Evolutionary conservation across 2,113 vertebrate genomes (phyloP).

Genomic region (Etia nguti): DNA sequence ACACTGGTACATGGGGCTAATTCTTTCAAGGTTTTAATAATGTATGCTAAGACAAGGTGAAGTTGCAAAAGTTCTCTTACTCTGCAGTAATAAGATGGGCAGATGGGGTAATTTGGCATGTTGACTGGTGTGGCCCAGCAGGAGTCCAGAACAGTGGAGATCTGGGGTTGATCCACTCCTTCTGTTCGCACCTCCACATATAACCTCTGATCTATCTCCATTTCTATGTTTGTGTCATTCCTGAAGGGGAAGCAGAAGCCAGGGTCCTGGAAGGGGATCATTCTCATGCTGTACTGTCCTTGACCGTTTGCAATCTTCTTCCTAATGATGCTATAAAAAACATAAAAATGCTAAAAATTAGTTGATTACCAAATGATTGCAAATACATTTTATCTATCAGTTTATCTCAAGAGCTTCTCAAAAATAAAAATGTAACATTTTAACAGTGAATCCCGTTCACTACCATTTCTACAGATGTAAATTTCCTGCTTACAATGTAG

Average conservation of each 20-base stretch:
- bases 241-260: constrained; percentile 33
- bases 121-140: constrained; percentile 68
- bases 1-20: no score
- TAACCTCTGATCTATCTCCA: constrained; percentile 40
- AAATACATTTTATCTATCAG: no score
- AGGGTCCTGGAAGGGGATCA: constrained; percentile 54
- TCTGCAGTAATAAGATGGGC: constrained; percentile 52
- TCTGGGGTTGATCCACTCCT: constrained; percentile 49
- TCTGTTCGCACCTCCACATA: constrained; percentile 53
- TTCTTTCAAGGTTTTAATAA: neutral
- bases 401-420: no score
- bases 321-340: constrained; percentile 33
- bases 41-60: neutral
- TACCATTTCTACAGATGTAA: no score
- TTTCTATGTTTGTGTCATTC: neutral
- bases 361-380: neutral
- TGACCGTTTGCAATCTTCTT: constrained; percentile 35
- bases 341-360: neutral
- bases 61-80: constrained; percentile 23
- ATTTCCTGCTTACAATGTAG: no score
- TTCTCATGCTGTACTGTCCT: constrained; percentile 39
- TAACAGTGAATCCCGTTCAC: no score
- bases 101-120: neutral
- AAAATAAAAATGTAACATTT: no score
- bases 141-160: constrained; percentile 48